Base-by-base conservation (phyloP, 2,888 invertebrate species). In the Orthonevra nobilis region DNA sequence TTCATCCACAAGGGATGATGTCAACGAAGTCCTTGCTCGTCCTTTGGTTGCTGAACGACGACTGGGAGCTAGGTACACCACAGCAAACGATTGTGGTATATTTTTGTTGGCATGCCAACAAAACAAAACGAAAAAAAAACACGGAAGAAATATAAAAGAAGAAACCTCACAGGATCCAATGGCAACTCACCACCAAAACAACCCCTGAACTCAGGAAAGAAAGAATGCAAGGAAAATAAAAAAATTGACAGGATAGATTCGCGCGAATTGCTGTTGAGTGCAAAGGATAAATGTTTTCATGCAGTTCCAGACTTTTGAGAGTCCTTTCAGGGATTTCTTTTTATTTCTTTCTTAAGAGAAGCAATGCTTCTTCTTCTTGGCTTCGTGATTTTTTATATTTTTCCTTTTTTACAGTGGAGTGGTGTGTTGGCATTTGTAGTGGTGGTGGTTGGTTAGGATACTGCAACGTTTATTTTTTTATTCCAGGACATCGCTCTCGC, bases 31-130 rank as follows among this genome's bases (percentile, higher is more conserved):
- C 26, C 46, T 32, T 44, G 66, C 48, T 63, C 54, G 73, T 68
- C 42, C 73, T 56, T 73, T 48, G 36, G 79, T 52, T 61, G 23
- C 28, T 48, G 66, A 61, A 73, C 73, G 73, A 79, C 79, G 66
- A 72, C 40, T 32, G 38, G 19, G 14, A 54, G 79, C 40, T 32
- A 44, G 19, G 14, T 61, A 79, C 36, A 73, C 73, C 73, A 73
- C 79, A 79, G 66, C 72, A 79, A 73, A 79, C 61, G 73, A 73
- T 79, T 79, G 79, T 79, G 79, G 77, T 64, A 64, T 64, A 77
- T 72, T 77, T 77, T 70, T 77, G 75, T 77, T 70, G 77, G 72
- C 72, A 72, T 77, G 66, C 72, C 72, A 60, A 66, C 77, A 64
- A 32, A 44, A 23, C n/a, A 44, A 6, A 52, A n/a, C n/a, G 14